These are phyloP conservation scores for Epiperipatus broadwayi DNA, from an alignment of 2,888 invertebrate genomes.

Conservation along the genomic window DNA sequence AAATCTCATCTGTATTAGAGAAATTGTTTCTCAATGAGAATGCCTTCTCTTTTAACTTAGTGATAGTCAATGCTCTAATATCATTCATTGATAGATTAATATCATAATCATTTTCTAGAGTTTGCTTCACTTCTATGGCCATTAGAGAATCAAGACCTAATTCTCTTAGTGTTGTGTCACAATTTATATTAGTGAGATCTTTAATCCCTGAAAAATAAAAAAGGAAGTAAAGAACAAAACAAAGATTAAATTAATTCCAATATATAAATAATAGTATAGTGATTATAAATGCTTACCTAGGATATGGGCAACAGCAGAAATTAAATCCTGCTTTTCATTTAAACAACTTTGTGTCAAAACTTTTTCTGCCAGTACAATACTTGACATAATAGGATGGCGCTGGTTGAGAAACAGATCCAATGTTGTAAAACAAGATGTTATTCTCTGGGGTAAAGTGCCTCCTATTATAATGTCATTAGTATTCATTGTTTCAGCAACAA, in stretches of 20 bases:
- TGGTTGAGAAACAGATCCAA: slow-evolving; percentile 78
- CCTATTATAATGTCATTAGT: slow-evolving; percentile 75
- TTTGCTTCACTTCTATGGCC: slow-evolving; percentile 97
- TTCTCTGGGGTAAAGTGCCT: slow-evolving; percentile 86
- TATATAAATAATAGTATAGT: too few species aligned
- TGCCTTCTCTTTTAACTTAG: slow-evolving; percentile 39
- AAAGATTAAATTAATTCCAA: too few species aligned
- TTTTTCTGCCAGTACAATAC: slow-evolving; percentile 72
- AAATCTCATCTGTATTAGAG: too few species aligned
- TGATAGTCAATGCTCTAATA: slow-evolving; percentile 63
- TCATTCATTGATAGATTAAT: slow-evolving; percentile 73
- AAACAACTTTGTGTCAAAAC: too few species aligned
- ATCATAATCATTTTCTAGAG: slow-evolving; percentile 76
- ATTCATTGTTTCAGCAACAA: slow-evolving; percentile 68
- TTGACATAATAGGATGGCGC: slow-evolving; percentile 59
- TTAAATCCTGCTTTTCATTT: too few species aligned
- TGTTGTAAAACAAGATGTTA: slow-evolving; percentile 71
- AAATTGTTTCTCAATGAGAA: too few species aligned
- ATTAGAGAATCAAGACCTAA: slow-evolving; percentile 95
- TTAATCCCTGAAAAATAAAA: slow-evolving; percentile 62
- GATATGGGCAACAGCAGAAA: slow-evolving; percentile 67
- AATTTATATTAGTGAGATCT: slow-evolving; percentile 55
- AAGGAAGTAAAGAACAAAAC: too few species aligned
- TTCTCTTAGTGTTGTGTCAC: slow-evolving; percentile 62
- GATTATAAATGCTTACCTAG: slow-evolving; percentile 43